Evolutionary conservation across 2,113 vertebrate genomes (phyloP).

Genomic region (Pristiophorus japonicus): DNA sequence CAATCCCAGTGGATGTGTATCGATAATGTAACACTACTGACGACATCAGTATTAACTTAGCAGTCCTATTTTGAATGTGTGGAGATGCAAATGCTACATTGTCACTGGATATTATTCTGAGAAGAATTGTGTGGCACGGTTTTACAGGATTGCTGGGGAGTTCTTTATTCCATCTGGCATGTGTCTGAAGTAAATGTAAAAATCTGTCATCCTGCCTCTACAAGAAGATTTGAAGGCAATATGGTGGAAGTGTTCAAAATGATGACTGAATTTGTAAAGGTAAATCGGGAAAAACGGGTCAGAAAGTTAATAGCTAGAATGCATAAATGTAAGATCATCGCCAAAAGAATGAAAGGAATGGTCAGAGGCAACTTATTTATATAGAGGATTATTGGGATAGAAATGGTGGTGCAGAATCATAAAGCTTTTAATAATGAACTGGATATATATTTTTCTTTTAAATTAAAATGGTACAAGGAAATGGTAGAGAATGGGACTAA

Average conservation of each 20-base stretch:
- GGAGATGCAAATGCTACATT: not conserved
- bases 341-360: not conserved
- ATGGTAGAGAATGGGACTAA: not conserved
- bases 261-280: too few relatives aligned
- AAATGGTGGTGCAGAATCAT: not conserved
- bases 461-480: not conserved
- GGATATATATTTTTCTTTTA: not conserved
- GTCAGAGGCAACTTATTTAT: not conserved
- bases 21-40: not conserved
- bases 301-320: not conserved
- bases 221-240: not conserved
- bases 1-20: not conserved
- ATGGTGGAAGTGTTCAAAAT: not conserved
- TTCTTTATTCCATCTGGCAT: too few relatives aligned
- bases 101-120: not conserved
- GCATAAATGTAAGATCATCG: not conserved
- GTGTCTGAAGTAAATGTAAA: not conserved
- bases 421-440: not conserved
- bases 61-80: too few relatives aligned
- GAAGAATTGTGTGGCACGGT: not conserved
- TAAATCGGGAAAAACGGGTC: not conserved
- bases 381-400: not conserved
- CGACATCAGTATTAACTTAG: not conserved
- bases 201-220: not conserved
- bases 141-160: not conserved